Base-by-base conservation (phyloP, 30 jellyfish, hydroid and myxozoan species). In the Hydractinia echinata region DNA sequence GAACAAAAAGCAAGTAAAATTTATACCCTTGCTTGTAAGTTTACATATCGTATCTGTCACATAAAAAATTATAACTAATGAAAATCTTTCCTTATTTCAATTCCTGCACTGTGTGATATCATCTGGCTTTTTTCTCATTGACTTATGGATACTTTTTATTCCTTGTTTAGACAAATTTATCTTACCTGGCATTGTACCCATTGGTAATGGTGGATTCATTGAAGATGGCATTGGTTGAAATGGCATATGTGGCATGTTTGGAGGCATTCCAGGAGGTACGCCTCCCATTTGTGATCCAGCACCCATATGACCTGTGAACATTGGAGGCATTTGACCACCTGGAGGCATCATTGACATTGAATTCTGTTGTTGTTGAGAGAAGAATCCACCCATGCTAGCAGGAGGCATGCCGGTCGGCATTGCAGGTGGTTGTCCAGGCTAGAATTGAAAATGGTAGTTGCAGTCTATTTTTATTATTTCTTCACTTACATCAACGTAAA, bases 161-260 rank as follows among this genome's bases (percentile, higher is more conserved):
- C 44, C 44, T 30, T 30, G 44, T 30, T 30, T 30, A 30, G 44
- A 30, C 44, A 30, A 30, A 30, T 30, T 30, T 30, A 76, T 6
- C 86, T 4, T 52, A 80, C 87, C 66, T 80, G 87, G 87, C 85
- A 80, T 80, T 49, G 84, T 84, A 7, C 66, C 66, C 76, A 77
- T 54, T 53, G 83, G 87, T 72, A 88, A 39, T 9, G 89, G 86
- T 76, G 81, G 96, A 14, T 83, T 82, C 13, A 94, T 89, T 14
- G 79, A 83, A n/a, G 51, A 44, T 7, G 83, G 87, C 85, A 87
- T 61, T 60, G 87, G 83, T 79, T 87, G 95, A 8, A 83, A 87
- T 13, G 95, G 95, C 7, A 81, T 87, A 54, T 87, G 85, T 14
- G 93, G 94, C 85, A 88, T 83, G 51, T 86, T 72, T 11, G 92